These are phyloP conservation scores for Bombus sibiricus DNA, from an alignment of 1,140 invertebrate species.

Conservation along the genomic window DNA sequence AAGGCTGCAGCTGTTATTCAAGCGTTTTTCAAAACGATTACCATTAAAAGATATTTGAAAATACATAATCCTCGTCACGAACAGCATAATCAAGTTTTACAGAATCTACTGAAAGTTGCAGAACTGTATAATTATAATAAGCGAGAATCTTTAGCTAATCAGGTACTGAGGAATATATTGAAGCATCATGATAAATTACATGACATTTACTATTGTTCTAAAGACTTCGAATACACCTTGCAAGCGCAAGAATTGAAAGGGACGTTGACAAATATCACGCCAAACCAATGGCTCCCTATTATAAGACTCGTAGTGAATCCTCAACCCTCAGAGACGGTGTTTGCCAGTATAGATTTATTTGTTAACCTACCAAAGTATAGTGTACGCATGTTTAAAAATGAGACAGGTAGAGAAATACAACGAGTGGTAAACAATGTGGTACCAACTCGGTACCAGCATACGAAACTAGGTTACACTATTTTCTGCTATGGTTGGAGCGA, in stretches of 20 bases:
- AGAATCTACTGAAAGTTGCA: conserved; percentile 43
- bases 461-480: conserved; percentile 73
- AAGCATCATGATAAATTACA: conserved; percentile 29
- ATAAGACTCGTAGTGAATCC: conserved; percentile 53
- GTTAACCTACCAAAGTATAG: conserved; percentile 61
- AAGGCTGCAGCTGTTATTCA: conserved; percentile 58
- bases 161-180: conserved; percentile 53
- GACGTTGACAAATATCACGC: conserved; percentile 25
- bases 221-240: conserved; percentile 62
- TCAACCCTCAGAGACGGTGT: conserved; percentile 37
- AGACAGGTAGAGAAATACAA: conserved; percentile 68
- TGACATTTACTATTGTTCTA: conserved; percentile 53
- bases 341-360: conserved; percentile 68
- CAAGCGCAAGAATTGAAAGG: conserved; percentile 58
- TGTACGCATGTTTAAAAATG: conserved; percentile 75
- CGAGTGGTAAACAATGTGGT: conserved; percentile 66
- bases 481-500: conserved; percentile 74
- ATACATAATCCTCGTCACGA: conserved; percentile 54
- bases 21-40: conserved; percentile 60
- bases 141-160: conserved; percentile 32
- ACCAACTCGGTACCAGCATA: conserved; percentile 59
- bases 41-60: conserved; percentile 52
- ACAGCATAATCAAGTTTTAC: conserved; percentile 37
- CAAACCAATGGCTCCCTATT: conserved; percentile 62
- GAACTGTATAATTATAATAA: conserved; percentile 55